Evolutionary conservation across 2,797 vertebrate genomes (phyloP).

Genomic region (Gadopsis marmoratus): DNA sequence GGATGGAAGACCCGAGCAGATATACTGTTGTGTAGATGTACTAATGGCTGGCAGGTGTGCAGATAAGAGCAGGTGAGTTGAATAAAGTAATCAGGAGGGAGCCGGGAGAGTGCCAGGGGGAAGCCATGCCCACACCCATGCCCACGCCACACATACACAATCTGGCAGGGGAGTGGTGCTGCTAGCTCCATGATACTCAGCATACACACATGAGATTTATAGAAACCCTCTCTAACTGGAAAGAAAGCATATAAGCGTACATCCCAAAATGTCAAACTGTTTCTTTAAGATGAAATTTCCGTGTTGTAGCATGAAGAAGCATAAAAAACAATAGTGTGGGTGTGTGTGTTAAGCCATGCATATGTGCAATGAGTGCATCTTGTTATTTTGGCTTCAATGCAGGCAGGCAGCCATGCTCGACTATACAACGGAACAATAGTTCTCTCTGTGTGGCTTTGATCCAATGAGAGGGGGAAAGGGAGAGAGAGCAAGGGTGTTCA

Average conservation of each 20-base stretch:
- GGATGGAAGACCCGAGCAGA: too few relatives aligned
- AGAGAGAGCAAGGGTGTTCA: constrained; percentile 19
- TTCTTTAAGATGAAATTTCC: not conserved
- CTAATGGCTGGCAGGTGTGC: too few relatives aligned
- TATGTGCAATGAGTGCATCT: constrained; percentile 31
- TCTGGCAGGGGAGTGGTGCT: not conserved
- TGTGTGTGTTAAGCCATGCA: not conserved
- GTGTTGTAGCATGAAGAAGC: constrained; percentile 16
- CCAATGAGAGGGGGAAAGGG: constrained; percentile 49
- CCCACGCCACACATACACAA: too few relatives aligned
- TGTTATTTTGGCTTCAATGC: constrained; percentile 39
- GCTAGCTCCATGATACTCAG: not conserved
- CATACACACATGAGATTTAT: not conserved
- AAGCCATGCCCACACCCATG: too few relatives aligned
- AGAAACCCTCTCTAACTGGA: not conserved
- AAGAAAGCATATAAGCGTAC: not conserved
- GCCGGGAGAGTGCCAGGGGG: too few relatives aligned
- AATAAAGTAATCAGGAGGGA: too few relatives aligned
- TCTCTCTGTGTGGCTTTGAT: constrained; percentile 66
- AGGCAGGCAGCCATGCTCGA: constrained; percentile 32
- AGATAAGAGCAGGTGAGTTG: too few relatives aligned
- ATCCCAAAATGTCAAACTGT: not conserved
- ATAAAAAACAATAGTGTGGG: constrained; percentile 21
- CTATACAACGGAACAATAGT: constrained; percentile 61
- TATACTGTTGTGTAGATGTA: too few relatives aligned